Base-by-base conservation (phyloP, 2,113 vertebrate genomes). In the Dendrocopos noguchii region DNA sequence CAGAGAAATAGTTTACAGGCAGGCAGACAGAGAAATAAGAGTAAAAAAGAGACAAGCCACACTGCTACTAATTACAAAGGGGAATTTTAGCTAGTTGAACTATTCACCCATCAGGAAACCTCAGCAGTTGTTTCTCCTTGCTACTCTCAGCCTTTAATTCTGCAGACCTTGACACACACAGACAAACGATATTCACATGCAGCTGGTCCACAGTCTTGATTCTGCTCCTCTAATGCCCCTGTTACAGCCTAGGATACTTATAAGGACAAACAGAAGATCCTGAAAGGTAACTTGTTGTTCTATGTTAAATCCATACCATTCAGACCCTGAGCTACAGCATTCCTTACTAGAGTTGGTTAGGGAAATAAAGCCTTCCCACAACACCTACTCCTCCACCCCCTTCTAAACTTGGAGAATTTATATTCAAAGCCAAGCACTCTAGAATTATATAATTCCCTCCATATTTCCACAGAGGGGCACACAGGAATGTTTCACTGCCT, bases 361-460 rank as follows among this genome's bases (percentile, higher is more conserved):
- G 6, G 16, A 36, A 42, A 52, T 10, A 57, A 36, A 42, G 27
- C 13, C 42, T 70, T 71, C 55, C 90, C 57, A 65, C 57, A n/a
- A 31, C 0, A 0, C 72, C n/a, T 88, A 72, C 60, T 56, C 79
- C 87, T 91, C 90, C 79, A 73, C 67, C 44, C 16, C 56, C 72
- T 77, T 27, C 42, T 56, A 83, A 83, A 91, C 76, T 25, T 70
- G 50, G 81, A 57, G 22, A 12, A 65, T 87, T 91, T 92, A 74
- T 95, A 85, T 84, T 90, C 68, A 80, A 91, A 85, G 64, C 56
- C 79, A 76, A 82, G 36, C 55, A 70, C 73, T 71, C 33, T 22
- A 31, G 67, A 83, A 42, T 92, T 95, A 95, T 14, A 70, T 74
- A 80, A 90, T 31, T 85, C 46, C 47, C 59, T 87, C 29, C 1